phyloP scores from a whole-genome alignment of 2,888 invertebrate genomes.

The Deroplatys truncata region DNA sequence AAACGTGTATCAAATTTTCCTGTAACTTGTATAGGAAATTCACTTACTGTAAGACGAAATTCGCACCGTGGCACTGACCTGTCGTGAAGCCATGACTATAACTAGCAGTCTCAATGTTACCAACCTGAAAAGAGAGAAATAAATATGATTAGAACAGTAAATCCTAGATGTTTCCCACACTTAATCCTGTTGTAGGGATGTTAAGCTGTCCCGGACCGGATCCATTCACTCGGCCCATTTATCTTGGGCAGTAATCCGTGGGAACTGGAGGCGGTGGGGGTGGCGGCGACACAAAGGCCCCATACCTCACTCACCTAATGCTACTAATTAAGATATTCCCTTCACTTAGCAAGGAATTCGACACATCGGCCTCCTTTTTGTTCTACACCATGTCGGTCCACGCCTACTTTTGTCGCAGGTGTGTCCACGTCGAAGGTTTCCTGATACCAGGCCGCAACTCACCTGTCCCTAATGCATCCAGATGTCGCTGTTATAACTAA shows the following conservation, averaged over 20 bases:
- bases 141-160: neutral
- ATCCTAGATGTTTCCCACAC: neutral
- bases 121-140: neutral
- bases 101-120: neutral
- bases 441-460: too few relatives aligned
- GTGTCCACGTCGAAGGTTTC: too few relatives aligned
- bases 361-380: neutral
- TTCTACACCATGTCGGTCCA: neutral
- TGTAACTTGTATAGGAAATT: too few relatives aligned
- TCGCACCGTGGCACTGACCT: neutral
- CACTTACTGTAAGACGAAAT: too few relatives aligned
- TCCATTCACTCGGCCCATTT: neutral
- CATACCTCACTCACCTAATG: neutral
- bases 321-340: neutral
- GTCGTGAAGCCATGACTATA: neutral
- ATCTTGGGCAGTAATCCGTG: neutral
- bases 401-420: neutral
- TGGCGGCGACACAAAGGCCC: neutral
- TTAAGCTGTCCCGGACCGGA: neutral
- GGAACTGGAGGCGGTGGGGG: neutral
- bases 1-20: too few relatives aligned
- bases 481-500: too few relatives aligned
- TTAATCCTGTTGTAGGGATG: neutral
- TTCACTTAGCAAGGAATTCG: neutral
- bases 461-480: too few relatives aligned